Evolutionary conservation across 2,797 vertebrate species (phyloP).

Genomic region (Graptemys geographica): DNA sequence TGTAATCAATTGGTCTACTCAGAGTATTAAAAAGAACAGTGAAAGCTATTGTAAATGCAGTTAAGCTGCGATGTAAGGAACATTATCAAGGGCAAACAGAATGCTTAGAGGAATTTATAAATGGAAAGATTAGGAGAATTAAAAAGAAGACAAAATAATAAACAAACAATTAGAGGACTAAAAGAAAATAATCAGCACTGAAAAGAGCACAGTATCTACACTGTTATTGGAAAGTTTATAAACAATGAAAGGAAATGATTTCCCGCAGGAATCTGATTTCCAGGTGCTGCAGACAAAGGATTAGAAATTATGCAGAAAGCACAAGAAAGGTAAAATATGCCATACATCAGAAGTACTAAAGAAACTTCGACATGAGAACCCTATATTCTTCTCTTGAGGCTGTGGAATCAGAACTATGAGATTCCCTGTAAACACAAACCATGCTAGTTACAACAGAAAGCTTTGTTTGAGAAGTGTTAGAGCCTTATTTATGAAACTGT

Average conservation of each 20-base stretch:
- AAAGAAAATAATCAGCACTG: neutral
- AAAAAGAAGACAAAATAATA: neutral
- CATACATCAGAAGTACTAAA: neutral
- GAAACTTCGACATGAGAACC: neutral
- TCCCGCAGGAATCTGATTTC: neutral
- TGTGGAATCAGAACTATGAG: neutral
- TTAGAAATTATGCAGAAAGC: neutral
- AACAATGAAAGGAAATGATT: neutral
- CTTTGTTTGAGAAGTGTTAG: neutral
- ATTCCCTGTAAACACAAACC: neutral
- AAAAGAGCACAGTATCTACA: neutral
- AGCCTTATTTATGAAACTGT: neutral
- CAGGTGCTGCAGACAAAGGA: neutral
- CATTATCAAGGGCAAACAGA: slow-evolving; percentile 13
- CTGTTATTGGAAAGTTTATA: neutral
- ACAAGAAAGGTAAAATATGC: neutral
- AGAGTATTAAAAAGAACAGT: neutral
- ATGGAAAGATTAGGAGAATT: neutral
- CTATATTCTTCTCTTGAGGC: neutral
- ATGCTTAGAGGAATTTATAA: neutral
- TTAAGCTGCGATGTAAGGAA: neutral
- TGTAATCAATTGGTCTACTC: neutral
- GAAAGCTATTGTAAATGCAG: neutral
- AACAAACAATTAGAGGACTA: neutral
- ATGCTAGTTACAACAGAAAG: neutral